Evolutionary conservation across 2,888 invertebrate genomes (phyloP).

Genomic region (Ctenicera cuprea): DNA sequence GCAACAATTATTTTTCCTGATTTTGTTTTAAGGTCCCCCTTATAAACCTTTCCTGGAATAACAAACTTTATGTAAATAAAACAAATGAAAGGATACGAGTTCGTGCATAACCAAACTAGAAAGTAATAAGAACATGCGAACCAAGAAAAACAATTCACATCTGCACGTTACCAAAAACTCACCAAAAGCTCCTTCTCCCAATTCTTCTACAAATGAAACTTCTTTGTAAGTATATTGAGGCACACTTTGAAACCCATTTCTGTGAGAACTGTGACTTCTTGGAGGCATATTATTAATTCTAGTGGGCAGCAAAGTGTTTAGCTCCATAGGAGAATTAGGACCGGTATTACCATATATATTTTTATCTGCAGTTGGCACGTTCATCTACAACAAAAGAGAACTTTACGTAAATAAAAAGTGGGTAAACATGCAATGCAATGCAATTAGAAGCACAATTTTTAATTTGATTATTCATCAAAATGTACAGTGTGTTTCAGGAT

Average conservation of each 20-base stretch:
- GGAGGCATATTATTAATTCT: constrained; percentile 71
- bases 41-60: constrained; percentile 88
- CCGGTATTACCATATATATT: constrained; percentile 89
- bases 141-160: not conserved
- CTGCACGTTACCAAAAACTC: constrained; percentile 49
- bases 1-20: constrained; percentile 88
- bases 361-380: constrained; percentile 83
- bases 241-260: constrained; percentile 75
- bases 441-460: constrained; percentile 29
- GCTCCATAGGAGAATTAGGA: constrained; percentile 87
- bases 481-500: no score
- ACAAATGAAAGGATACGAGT: not conserved
- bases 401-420: no score
- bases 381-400: constrained; percentile 71
- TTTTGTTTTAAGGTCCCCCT: constrained; percentile 88
- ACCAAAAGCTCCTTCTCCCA: constrained; percentile 98
- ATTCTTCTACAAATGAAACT: constrained; percentile 90
- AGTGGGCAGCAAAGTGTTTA: constrained; percentile 84
- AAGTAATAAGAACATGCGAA: no score
- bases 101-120: no score
- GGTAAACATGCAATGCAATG: no score
- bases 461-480: no score
- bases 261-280: constrained; percentile 64
- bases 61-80: constrained; percentile 33
- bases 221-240: constrained; percentile 91